Base-by-base conservation (phyloP, 1,140 invertebrate species). In the Ephestia elutella region DNA sequence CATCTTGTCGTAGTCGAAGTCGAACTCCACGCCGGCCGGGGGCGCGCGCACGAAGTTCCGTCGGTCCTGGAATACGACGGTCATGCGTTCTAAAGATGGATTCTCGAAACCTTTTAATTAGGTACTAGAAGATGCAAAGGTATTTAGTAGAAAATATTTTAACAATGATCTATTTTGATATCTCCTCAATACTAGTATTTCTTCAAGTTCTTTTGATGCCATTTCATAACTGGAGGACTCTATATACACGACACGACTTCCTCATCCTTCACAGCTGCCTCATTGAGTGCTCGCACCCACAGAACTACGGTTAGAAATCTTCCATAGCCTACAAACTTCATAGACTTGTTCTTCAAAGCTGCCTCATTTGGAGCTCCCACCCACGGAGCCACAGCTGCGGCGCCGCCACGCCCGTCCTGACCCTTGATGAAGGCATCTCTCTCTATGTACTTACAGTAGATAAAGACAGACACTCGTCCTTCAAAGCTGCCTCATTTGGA, bases 21-120 rank as follows among this genome's bases (percentile, higher is more conserved):
- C 92, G 87, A 98, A 99, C 84, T 97, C 94, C 32, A 98, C 96
- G 56, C 97, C 97, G 59, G 95, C 93, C 38, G 98, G 98, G 51
- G 98, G 98, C 79, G 95, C 96, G 73, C 98, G 93, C 53, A 99
- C 93, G 86, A 99, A 99, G 90, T 99, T 99, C 80, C 97, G 92
- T 75, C 95, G 95, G 90, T 99, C 98, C 95, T 98, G 87, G 54
- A 91, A 76, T 7, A 62, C 8, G 35, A 19, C 8, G 30, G 30
- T 32, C 30, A 11, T 10, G 9, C 3, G 30, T 32, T 32, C 11
- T 25, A 25, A 3, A 32, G 30, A 32, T 7, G 30, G 25, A 8
- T 28, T 28, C 25, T 28, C 8, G n/a, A n/a, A n/a, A n/a, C 25
- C 8, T 28, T 28, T 28, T 28, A 28, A 28, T 8, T n/a, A n/a